A percentile compares a stretch with the other conserved stretches of the same genome.
phyloP scores from a whole-genome alignment of 2,888 invertebrate species.

The Hybos culiciformis region DNA sequence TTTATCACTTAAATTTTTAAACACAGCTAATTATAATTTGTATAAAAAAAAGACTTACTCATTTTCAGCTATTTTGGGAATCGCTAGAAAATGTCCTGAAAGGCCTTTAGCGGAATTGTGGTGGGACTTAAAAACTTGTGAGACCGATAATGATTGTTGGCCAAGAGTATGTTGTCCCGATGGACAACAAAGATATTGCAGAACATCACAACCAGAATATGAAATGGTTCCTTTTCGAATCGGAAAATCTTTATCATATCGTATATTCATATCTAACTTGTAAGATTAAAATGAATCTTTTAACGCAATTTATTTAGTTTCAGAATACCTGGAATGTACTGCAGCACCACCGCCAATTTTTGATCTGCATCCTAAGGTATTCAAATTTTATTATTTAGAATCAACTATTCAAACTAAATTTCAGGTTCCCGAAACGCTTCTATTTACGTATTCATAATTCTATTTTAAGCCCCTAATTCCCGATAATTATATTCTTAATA shows the following conservation, averaged over 20 bases:
- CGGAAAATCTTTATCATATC: slow-evolving; percentile 47
- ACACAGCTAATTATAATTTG: not conserved
- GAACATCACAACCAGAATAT: slow-evolving; percentile 52
- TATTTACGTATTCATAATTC: too few species aligned
- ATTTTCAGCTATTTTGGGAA: slow-evolving; percentile 50
- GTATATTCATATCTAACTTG: slow-evolving; percentile 34
- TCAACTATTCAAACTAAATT: too few species aligned
- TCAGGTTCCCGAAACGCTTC: too few species aligned
- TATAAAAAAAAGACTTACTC: slow-evolving; percentile 1
- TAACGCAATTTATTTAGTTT: slow-evolving; percentile 30
- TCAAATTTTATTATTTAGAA: too few species aligned
- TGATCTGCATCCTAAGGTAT: slow-evolving; percentile 57
- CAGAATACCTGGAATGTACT: slow-evolving; percentile 61
- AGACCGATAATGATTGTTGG: slow-evolving; percentile 55
- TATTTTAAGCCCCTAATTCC: too few species aligned
- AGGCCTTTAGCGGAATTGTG: slow-evolving; percentile 55
- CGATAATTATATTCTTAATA: too few species aligned
- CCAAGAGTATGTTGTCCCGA: slow-evolving; percentile 66
- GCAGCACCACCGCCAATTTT: slow-evolving; percentile 50
- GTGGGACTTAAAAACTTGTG: slow-evolving; percentile 55
- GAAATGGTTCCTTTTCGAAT: slow-evolving; percentile 46
- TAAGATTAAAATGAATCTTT: slow-evolving; percentile 26
- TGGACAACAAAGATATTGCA: slow-evolving; percentile 51
- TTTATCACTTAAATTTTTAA: not conserved
- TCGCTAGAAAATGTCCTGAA: slow-evolving; percentile 54